Evolutionary conservation across 2,888 invertebrate genomes (phyloP).

Genomic region (Eristalis arbustorum): DNA sequence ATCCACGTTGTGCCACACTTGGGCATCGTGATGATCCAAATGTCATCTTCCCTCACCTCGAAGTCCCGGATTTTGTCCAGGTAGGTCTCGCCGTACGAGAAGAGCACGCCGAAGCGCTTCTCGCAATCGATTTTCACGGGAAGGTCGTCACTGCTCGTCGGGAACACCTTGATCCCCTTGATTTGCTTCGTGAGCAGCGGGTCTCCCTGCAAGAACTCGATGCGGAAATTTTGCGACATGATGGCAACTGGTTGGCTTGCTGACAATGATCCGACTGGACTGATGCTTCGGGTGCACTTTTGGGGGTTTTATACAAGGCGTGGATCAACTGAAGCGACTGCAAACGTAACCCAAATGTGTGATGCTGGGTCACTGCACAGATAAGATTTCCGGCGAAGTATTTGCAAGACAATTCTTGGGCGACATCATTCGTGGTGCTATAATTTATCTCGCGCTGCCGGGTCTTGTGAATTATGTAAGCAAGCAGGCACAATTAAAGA

Average conservation of each 20-base stretch:
- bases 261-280: background rate
- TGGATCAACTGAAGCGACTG: background rate
- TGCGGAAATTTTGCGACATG: background rate
- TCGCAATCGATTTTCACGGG: constrained; percentile 2
- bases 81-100: background rate
- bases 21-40: constrained; percentile 72
- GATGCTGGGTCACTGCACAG: background rate
- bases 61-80: constrained; percentile 63
- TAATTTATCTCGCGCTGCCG: too few relatives aligned
- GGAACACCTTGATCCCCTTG: constrained; percentile 3
- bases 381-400: background rate
- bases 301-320: background rate
- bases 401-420: too few relatives aligned
- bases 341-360: background rate
- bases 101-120: background rate
- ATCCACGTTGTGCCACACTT: constrained; percentile 74
- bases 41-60: constrained; percentile 70
- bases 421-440: too few relatives aligned
- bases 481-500: too few relatives aligned
- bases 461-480: too few relatives aligned
- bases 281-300: background rate
- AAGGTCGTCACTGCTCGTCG: background rate
- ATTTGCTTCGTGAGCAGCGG: background rate
- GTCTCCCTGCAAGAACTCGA: background rate
- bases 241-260: background rate